phyloP scores from a whole-genome alignment of 1,140 invertebrate species.

The Nomia melanderi region DNA sequence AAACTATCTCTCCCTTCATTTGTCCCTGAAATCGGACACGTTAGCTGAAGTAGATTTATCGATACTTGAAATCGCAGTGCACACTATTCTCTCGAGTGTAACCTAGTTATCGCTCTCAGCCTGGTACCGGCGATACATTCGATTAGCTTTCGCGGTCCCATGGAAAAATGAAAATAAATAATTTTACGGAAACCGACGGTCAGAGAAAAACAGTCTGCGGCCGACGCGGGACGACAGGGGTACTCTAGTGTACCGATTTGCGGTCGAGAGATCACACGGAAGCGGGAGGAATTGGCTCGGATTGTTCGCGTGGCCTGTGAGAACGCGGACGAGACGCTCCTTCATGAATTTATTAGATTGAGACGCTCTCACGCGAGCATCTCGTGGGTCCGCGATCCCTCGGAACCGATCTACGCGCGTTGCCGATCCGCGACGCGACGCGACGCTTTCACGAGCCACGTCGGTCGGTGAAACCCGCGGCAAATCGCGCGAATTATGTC shows the following conservation, averaged over 20 bases:
- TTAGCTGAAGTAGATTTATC: no score
- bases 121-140: neutral
- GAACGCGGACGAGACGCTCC: conserved; percentile 55
- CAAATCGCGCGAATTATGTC: no score
- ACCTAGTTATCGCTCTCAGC: no score
- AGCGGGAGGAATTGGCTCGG: conserved; percentile 50
- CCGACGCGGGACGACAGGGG: neutral
- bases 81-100: no score
- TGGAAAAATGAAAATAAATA: neutral
- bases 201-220: conserved; percentile 2
- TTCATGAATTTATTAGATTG: conserved; percentile 66
- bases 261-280: conserved; percentile 62
- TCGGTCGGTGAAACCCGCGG: conserved; percentile 13
- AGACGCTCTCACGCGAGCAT: conserved; percentile 62
- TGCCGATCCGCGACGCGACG: conserved; percentile 21
- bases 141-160: neutral
- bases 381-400: neutral
- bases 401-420: conserved; percentile 18
- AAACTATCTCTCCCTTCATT: no score
- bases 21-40: no score
- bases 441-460: conserved; percentile 26
- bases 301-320: conserved; percentile 56
- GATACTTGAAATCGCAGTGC: no score
- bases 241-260: conserved; percentile 47
- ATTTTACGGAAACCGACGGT: neutral